These are phyloP conservation scores for Lepus timidus DNA, from an alignment of 2,113 vertebrate species.

Conservation along the genomic window DNA sequence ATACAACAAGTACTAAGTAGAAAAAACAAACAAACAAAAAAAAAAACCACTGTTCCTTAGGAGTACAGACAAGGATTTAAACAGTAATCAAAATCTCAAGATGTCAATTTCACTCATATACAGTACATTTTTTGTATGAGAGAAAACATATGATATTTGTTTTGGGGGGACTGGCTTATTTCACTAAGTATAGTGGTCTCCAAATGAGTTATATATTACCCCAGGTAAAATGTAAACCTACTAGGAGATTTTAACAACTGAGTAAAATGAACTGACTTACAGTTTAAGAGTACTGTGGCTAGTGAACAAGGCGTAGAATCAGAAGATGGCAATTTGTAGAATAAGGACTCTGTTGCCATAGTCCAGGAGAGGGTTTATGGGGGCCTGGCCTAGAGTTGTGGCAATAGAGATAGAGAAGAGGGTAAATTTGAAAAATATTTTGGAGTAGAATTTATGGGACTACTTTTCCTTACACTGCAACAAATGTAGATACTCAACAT, in stretches of 20 bases:
- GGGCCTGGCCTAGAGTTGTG: background rate
- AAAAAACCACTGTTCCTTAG: too few relatives aligned
- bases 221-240: background rate
- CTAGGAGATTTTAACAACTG: background rate
- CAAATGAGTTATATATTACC: conserved; percentile 25
- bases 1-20: too few relatives aligned
- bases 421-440: background rate
- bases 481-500: background rate
- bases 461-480: conserved; percentile 3
- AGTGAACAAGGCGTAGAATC: background rate
- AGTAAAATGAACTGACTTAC: background rate
- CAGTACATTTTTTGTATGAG: too few relatives aligned
- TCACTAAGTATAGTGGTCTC: too few relatives aligned
- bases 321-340: background rate
- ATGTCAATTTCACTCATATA: too few relatives aligned
- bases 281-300: background rate
- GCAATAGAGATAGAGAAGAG: background rate
- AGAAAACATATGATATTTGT: too few relatives aligned
- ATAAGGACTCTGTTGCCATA: background rate
- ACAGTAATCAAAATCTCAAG: too few relatives aligned
- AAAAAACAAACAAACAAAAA: too few relatives aligned
- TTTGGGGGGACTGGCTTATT: too few relatives aligned
- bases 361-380: background rate
- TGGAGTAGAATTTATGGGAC: background rate
- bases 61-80: too few relatives aligned